phyloP scores from a whole-genome alignment of 2,797 vertebrate species.

The Ctenopoma kingsleyae region DNA sequence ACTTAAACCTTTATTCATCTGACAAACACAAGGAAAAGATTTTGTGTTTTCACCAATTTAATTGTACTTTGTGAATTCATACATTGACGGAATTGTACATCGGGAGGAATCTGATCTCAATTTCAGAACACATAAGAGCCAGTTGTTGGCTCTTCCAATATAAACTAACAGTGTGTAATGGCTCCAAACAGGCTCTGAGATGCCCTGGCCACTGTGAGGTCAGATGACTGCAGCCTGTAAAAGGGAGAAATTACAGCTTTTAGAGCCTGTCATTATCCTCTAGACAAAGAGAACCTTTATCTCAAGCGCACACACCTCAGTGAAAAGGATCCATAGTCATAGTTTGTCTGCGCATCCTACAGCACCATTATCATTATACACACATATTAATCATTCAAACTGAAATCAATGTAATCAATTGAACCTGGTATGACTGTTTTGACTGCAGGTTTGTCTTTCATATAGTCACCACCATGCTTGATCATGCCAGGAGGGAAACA shows the following conservation, averaged over 20 bases:
- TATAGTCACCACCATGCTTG: no score
- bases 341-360: not conserved
- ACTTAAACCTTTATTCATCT: no score
- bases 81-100: no score
- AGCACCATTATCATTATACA: conserved; percentile 16
- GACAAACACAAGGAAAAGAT: no score
- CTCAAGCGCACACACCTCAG: conserved; percentile 17
- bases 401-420: conserved; percentile 32
- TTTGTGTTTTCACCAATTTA: no score
- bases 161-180: conserved; percentile 1
- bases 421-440: conserved; percentile 9
- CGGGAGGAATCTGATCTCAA: not conserved
- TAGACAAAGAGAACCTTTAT: conserved; percentile 47
- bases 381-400: conserved; percentile 28
- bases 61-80: no score
- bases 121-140: conserved; percentile 3
- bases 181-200: conserved; percentile 12
- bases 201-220: conserved; percentile 7
- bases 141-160: not conserved
- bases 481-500: no score
- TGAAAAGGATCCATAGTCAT: conserved; percentile 18
- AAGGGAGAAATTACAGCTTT: conserved; percentile 22
- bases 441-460: conserved; percentile 14
- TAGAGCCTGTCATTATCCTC: conserved; percentile 27
- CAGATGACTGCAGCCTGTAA: conserved; percentile 3